Evolutionary conservation across 2,888 invertebrate species (phyloP), one percentile per base, ranked within the genome.

Genomic region (Harpalus rubripes): DNA sequence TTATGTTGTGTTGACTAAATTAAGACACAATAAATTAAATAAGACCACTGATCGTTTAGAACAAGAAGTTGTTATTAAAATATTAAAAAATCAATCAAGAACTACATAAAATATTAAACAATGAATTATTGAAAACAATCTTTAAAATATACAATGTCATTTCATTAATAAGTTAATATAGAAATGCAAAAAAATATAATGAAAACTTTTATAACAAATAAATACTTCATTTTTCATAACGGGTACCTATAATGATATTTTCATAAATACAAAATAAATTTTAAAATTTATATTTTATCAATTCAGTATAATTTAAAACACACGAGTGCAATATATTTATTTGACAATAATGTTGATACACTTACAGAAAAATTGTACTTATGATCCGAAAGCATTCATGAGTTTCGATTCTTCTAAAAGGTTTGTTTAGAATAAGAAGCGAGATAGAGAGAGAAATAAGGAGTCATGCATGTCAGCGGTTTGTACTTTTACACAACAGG

Each of bases 381-480:
- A n/a, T 63, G 61, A 61, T 59, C 44, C 63, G 89, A 89, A 68
- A 41, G 68, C 68, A 68, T 68, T 68, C 68, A 68, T 68, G 68
- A 68, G 68, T 10, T 39, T 39, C 26, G 32, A 32, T 68, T 68
- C 68, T 32, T 68, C 39, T 68, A 68, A 10, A 41, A 68, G 68
- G 86, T 86, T 87, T 86, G 86, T 86, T 87, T 86, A 86, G 81
- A 85, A 84, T 81, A 26, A 68, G 15, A 41, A 68, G 68, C 68
- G 68, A 68, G n/a, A 68, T 0, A 85, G 58, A 81, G 63, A 81
- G 88, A 88, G 88, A 87, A 86, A 74, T 16, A 74, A 83, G 80
- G 80, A 15, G 32, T 83, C 56, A 74, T 74, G 68, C 68, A 68
- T 68, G 65, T 68, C 32, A 26, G 68, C 68, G 74, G 41, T 76